Conservation (phyloP, 2,797 vertebrate genomes). For the Hylomyscus alleni region DNA sequence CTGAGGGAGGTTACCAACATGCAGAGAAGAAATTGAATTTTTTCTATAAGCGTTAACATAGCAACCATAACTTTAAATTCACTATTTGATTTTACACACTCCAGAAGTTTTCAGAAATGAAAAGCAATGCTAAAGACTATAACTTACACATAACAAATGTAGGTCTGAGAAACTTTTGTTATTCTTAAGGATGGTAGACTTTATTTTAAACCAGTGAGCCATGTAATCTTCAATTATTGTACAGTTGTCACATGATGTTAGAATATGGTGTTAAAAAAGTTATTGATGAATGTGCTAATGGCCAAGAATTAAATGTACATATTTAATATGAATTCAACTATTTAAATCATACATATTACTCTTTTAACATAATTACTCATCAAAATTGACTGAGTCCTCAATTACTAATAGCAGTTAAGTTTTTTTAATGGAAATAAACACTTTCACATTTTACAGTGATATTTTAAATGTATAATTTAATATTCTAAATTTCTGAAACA, state of each 20-base stretch:
- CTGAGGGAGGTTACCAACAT: no score
- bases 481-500: not conserved
- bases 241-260: not conserved
- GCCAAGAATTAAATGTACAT: not conserved
- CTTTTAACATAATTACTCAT: not conserved
- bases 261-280: not conserved
- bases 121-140: not conserved
- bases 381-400: not conserved
- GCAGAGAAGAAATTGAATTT: not conserved
- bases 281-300: not conserved
- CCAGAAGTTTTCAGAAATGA: not conserved
- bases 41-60: not conserved
- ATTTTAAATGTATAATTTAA: not conserved
- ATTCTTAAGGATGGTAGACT: not conserved
- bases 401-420: not conserved
- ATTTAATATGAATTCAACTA: not conserved
- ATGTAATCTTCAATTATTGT: not conserved
- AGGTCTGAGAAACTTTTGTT: not conserved
- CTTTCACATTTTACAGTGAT: not conserved
- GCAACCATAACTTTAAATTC: not conserved
- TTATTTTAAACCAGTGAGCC: not conserved
- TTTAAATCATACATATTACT: no score
- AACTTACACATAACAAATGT: not conserved
- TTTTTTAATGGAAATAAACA: not conserved
- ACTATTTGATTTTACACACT: not conserved